Base-by-base conservation (phyloP, 2,797 vertebrate genomes). In the Pelodytes ibericus region DNA sequence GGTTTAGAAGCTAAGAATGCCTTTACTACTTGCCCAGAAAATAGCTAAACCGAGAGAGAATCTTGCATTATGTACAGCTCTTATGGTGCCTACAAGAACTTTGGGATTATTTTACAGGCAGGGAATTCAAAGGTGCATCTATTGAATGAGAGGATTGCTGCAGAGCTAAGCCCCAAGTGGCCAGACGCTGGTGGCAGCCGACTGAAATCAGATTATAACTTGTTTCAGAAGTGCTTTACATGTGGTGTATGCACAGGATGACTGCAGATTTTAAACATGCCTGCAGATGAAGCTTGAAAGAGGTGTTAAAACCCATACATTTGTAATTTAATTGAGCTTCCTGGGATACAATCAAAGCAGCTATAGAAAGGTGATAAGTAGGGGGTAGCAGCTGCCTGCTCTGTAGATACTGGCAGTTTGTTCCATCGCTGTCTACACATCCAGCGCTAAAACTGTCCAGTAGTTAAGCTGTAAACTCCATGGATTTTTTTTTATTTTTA, bases 61-160 rank as follows among this genome's bases (percentile, higher is more conserved):
- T 59, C 29, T 44, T 33, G 20, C 22, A 59, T 62, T 33, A 39
- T 24, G 25, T 20, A 22, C 24, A 29, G 10, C 7, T 65, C 53
- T 56, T 31, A 26, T 31, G 64, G 63, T n/a, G 25, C 36, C 29
- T 57, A 57, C 27, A 20, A 47, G 24, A 20, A 20, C 33, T 68
- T 13, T 26, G 27, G 20, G 39, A 15, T 49, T 3, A 18, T 51
- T 47, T 49, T 53, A 27, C 8, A 62, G 59, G 24, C 44, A 53
- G 29, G 9, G 24, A 41, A 64, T 64, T 36, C 36, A 47, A 58
- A 67, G 53, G 24, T 68, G 61, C 31, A 51, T 18, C 4, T 11
- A 16, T 22, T 74, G 24, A 74, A 33, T 74, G 62, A 57, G 6
- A 20, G 33, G 24, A 56, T 41, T 66, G 49, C 51, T 29, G 25